Evolutionary conservation across 1,140 invertebrate species (phyloP).

Genomic region (Nautilus pompilius): DNA sequence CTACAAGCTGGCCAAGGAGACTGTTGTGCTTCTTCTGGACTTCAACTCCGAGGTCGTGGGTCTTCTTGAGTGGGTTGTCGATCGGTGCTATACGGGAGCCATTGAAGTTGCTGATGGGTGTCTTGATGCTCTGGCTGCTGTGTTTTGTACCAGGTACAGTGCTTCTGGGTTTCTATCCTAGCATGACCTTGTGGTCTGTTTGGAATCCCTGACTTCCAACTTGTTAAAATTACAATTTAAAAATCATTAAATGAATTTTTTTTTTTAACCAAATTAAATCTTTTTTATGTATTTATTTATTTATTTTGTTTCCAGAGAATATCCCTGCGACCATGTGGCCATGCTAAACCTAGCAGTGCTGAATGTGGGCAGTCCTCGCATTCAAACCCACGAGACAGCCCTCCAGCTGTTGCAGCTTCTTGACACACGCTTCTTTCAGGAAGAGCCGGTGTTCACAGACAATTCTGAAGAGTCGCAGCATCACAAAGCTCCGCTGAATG

Average conservation of each 20-base stretch:
- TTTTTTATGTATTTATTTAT: too few relatives aligned
- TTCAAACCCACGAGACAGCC: constrained; percentile 87
- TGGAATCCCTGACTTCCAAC: too few relatives aligned
- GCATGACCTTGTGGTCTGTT: too few relatives aligned
- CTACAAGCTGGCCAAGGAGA: constrained; percentile 86
- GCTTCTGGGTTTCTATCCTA: too few relatives aligned
- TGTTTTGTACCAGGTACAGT: constrained; percentile 87
- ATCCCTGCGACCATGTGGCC: constrained; percentile 96
- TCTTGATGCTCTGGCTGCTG: constrained; percentile 89
- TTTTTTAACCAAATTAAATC: too few relatives aligned
- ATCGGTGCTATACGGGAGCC: constrained; percentile 91
- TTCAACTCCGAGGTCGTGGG: constrained; percentile 93
- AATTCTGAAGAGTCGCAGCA: constrained; percentile 34
- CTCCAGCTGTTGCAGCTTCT: constrained; percentile 89
- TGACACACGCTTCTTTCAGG: constrained; percentile 86
- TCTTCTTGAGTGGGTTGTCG: constrained; percentile 94
- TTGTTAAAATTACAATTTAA: too few relatives aligned
- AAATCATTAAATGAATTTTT: too few relatives aligned
- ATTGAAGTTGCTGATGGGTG: constrained; percentile 90
- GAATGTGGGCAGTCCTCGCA: constrained; percentile 89
- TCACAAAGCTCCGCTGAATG: constrained; percentile 58
- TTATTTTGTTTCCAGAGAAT: constrained; percentile 70
- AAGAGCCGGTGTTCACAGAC: constrained; percentile 33
- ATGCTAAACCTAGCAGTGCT: constrained; percentile 96
- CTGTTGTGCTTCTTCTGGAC: constrained; percentile 88